Conservation (phyloP, 2,113 vertebrate species). For the Notiomystis cincta region DNA sequence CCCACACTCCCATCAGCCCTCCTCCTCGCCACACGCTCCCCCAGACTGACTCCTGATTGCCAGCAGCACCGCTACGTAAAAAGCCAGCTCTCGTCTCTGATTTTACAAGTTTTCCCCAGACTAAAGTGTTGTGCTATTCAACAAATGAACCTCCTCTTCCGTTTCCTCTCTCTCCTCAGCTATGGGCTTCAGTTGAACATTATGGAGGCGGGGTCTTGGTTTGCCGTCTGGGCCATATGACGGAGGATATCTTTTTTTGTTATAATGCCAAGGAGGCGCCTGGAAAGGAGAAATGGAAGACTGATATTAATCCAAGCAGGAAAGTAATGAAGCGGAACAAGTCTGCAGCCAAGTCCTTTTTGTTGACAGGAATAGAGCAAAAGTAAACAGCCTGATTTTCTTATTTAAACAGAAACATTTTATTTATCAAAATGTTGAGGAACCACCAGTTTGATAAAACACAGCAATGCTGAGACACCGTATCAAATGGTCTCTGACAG, state of each 20-base stretch:
- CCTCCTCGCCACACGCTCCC: background rate
- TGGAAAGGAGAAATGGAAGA: slow-evolving; percentile 76
- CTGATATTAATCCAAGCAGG: slow-evolving; percentile 43
- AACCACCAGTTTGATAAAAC: slow-evolving; percentile 53
- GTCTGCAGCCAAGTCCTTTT: slow-evolving; percentile 67
- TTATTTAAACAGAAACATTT: slow-evolving; percentile 52
- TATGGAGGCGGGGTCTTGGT: slow-evolving; percentile 97
- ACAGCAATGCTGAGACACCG: slow-evolving; percentile 32
- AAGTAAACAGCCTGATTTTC: slow-evolving; percentile 65
- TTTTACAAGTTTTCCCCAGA: slow-evolving; percentile 33
- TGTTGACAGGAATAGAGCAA: slow-evolving; percentile 71
- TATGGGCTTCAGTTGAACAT: slow-evolving; percentile 96
- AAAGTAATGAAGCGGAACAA: background rate
- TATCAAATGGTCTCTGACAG: slow-evolving; percentile 46
- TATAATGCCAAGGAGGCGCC: slow-evolving; percentile 98
- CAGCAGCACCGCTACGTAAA: slow-evolving; percentile 59
- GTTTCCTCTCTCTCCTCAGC: slow-evolving; percentile 78
- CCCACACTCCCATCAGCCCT: slow-evolving; percentile 1
- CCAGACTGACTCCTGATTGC: slow-evolving; percentile 53
- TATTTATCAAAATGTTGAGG: slow-evolving; percentile 40
- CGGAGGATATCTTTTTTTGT: slow-evolving; percentile 99
- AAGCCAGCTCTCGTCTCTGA: slow-evolving; percentile 40
- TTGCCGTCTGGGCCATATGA: slow-evolving; percentile 99
- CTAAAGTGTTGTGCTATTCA: slow-evolving; percentile 89
- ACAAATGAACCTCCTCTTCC: slow-evolving; percentile 86